Conservation (phyloP, 1,140 invertebrate species). For the Potamilus streckersoni region DNA sequence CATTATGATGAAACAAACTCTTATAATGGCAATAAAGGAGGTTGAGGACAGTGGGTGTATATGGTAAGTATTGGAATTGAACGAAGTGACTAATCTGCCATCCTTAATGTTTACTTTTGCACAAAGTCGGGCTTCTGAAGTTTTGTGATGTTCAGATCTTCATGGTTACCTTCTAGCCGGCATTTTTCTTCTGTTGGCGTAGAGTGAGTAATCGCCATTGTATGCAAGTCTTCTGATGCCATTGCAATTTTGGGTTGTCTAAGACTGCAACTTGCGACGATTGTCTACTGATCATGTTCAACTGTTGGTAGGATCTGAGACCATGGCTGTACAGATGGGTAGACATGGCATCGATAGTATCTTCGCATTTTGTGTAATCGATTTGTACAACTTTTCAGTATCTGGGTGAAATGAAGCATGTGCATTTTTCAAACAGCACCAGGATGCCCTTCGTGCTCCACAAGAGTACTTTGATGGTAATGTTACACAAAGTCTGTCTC, state of each 20-base stretch:
- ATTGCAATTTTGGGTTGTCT: constrained; percentile 1
- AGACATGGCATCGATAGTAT: constrained; percentile 19
- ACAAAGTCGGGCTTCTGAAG: too few relatives aligned
- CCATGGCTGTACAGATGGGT: constrained; percentile 22
- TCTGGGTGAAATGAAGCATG: neutral
- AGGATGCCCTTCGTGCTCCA: constrained; percentile 17
- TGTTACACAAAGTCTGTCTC: constrained; percentile 6
- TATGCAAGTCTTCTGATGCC: neutral
- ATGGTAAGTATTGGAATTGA: too few relatives aligned
- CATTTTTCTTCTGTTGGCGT: too few relatives aligned
- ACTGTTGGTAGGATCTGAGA: constrained; percentile 11
- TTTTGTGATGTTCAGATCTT: neutral
- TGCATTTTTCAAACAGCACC: constrained; percentile 18
- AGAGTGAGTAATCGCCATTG: neutral
- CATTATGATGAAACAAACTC: too few relatives aligned
- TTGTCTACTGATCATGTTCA: constrained; percentile 6
- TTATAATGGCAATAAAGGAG: too few relatives aligned
- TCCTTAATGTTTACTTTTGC: too few relatives aligned
- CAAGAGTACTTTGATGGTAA: constrained; percentile 19
- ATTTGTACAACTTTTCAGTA: constrained; percentile 19
- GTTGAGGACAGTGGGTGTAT: too few relatives aligned
- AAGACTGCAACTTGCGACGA: neutral
- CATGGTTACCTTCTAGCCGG: too few relatives aligned
- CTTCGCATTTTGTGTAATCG: constrained; percentile 15
- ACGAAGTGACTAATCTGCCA: too few relatives aligned